phyloP scores from a whole-genome alignment of 2,797 vertebrate species.

The Enteromius mattozi region DNA sequence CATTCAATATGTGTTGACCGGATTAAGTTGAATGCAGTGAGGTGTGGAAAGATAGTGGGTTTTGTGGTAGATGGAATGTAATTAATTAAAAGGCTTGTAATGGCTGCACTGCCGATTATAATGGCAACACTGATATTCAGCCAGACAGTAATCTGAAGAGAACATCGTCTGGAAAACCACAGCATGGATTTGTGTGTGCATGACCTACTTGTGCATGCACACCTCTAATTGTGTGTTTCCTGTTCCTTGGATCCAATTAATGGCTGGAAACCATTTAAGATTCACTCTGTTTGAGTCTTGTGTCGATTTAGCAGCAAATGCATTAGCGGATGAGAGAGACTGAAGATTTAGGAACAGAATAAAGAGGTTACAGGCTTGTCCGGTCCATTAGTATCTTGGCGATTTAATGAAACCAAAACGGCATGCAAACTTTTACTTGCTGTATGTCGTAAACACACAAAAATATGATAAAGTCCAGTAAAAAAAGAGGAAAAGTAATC shows the following conservation, averaged over 20 bases:
- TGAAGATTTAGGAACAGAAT: constrained; percentile 69
- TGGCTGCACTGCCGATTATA: constrained; percentile 59
- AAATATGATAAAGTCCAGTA: neutral
- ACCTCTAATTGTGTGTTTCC: constrained; percentile 52
- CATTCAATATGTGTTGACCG: constrained; percentile 67
- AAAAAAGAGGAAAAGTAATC: neutral
- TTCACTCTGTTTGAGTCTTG: constrained; percentile 69
- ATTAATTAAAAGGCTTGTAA: constrained; percentile 76
- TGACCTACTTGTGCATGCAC: constrained; percentile 33
- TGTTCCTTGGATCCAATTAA: constrained; percentile 50
- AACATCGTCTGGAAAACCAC: constrained; percentile 54
- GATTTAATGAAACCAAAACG: constrained; percentile 71
- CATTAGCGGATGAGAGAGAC: constrained; percentile 72
- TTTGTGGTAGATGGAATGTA: constrained; percentile 68
- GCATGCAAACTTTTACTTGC: neutral
- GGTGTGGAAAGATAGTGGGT: constrained; percentile 62
- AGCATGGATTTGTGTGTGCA: constrained; percentile 33
- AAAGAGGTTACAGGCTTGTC: constrained; percentile 75
- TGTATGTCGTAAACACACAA: neutral
- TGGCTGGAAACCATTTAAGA: constrained; percentile 58
- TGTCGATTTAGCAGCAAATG: constrained; percentile 69
- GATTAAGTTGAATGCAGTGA: constrained; percentile 67
- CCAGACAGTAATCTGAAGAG: constrained; percentile 63
- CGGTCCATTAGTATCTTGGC: constrained; percentile 75
- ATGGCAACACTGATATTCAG: constrained; percentile 55